These are phyloP conservation scores for Macropis europaea DNA, from an alignment of 2,888 invertebrate species.

Conservation along the genomic window DNA sequence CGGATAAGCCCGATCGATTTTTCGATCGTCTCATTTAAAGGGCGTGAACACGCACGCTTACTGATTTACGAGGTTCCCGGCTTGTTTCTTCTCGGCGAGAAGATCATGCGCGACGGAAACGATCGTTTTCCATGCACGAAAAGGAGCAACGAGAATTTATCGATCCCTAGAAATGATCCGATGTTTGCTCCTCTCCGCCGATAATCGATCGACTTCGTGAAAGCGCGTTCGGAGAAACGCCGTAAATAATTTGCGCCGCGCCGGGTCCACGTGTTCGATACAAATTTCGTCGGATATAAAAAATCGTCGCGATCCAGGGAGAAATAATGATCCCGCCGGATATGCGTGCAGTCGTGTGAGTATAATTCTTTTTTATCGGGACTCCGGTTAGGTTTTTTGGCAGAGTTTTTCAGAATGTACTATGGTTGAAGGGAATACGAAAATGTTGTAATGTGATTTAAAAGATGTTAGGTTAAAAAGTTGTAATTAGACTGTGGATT, in stretches of 20 bases:
- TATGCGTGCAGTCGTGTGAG: slow-evolving; percentile 31
- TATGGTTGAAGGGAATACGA: too few species aligned
- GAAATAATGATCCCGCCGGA: slow-evolving; percentile 24
- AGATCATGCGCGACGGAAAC: not conserved
- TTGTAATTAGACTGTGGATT: too few species aligned
- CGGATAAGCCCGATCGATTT: slow-evolving; percentile 54
- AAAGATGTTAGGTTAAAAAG: too few species aligned
- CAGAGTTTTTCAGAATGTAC: too few species aligned
- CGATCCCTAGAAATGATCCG: slow-evolving; percentile 10
- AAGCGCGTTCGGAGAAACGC: slow-evolving; percentile 6
- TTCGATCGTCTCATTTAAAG: slow-evolving; percentile 56
- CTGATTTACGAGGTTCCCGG: slow-evolving; percentile 48
- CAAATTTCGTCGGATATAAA: slow-evolving; percentile 11
- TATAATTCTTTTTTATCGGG: slow-evolving; percentile 16
- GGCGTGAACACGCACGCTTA: slow-evolving; percentile 53
- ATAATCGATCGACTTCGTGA: slow-evolving; percentile 32
- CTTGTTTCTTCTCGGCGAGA: not conserved
- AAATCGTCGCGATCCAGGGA: slow-evolving; percentile 1
- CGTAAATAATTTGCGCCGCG: slow-evolving; percentile 25
- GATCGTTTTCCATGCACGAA: not conserved
- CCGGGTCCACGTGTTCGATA: slow-evolving; percentile 4
- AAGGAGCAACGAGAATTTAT: slow-evolving; percentile 35
- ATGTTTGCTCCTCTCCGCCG: slow-evolving; percentile 11
- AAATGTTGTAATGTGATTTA: too few species aligned
- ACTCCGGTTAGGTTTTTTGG: too few species aligned